Base-by-base conservation (phyloP, 2,113 vertebrate genomes). In the Chaetodon trifascialis region DNA sequence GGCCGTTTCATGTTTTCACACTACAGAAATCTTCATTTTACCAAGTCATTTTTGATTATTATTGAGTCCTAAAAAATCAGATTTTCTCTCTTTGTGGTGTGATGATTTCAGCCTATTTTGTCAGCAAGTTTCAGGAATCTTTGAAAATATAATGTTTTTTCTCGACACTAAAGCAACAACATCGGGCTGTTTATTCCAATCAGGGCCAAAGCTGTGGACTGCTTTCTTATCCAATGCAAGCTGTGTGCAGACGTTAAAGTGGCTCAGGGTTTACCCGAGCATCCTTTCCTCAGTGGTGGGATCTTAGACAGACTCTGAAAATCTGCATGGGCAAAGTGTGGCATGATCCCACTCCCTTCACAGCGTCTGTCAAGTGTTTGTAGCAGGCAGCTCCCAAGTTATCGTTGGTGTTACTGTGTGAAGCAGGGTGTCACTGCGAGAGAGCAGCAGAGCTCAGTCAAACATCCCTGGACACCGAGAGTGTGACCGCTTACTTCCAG, bases 321-420 rank as follows among this genome's bases (percentile, higher is more conserved):
- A 54, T 54, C 55, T n/a, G 30, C 51, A 56, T 58, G 40, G 40
- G 56, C 30, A 70, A 21, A 55, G 38, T 9, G 55, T 63, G 56
- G 66, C 30, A 3, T 55, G 34, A 70, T 56, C 30, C 25, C 2
- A 0, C n/a, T 74, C 46, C n/a, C 47, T n/a, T 60, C 56, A 30
- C 65, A 38, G 54, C 46, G 11, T n/a, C 73, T 38, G 52, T 66
- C 60, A 58, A 76, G 66, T 72, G 78, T 47, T 58, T 65, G 51
- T 80, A 49, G 77, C 73, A 42, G 67, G 40, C 47, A 19, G 30
- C 73, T 63, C 65, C 62, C 73, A n/a, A 55, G 51, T 76, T 51
- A 70, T 70, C 63, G 40, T 49, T 44, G 7, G 71, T 63, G 70
- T 69, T 44, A 46, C 6, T 49, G 63, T 63, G 69, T 62, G 76